Percentiles rank a stretch among this genome's conserved stretches.
These are phyloP conservation scores for Uloborus diversus DNA, from an alignment of 1,140 invertebrate species.

Conservation along the genomic window DNA sequence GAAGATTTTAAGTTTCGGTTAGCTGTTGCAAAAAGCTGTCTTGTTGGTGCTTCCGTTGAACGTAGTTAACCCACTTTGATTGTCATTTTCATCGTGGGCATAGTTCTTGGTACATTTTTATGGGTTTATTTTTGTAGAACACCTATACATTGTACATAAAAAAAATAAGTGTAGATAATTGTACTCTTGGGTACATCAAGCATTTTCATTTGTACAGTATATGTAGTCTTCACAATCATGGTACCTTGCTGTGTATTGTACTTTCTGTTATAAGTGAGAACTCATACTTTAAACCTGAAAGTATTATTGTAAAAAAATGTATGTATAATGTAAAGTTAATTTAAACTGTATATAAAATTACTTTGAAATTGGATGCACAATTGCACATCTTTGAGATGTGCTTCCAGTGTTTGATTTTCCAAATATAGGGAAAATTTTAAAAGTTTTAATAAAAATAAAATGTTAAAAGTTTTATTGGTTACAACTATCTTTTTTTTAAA, in stretches of 20 bases:
- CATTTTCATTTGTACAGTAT: constrained; percentile 24
- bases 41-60: constrained; percentile 52
- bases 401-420: no score
- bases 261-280: constrained; percentile 9
- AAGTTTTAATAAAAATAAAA: not conserved
- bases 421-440: no score
- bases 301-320: constrained; percentile 26
- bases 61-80: constrained; percentile 27
- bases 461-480: not conserved
- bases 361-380: not conserved
- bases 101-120: constrained; percentile 52
- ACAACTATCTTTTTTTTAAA: not conserved
- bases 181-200: constrained; percentile 25
- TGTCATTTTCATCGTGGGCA: constrained; percentile 31
- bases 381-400: no score
- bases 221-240: constrained; percentile 4
- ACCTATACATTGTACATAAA: constrained; percentile 53
- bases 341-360: constrained; percentile 41
- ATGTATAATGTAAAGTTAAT: constrained; percentile 42
- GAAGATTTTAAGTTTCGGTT: constrained; percentile 26
- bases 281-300: constrained; percentile 27
- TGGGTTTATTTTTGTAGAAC: constrained; percentile 55
- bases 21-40: constrained; percentile 31
- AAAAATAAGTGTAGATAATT: constrained; percentile 49
- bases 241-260: not conserved